Percentiles rank a stretch among this genome's conserved stretches.
These are phyloP conservation scores for Troilus luridus DNA, from an alignment of 2,888 invertebrate species.

Conservation along the genomic window DNA sequence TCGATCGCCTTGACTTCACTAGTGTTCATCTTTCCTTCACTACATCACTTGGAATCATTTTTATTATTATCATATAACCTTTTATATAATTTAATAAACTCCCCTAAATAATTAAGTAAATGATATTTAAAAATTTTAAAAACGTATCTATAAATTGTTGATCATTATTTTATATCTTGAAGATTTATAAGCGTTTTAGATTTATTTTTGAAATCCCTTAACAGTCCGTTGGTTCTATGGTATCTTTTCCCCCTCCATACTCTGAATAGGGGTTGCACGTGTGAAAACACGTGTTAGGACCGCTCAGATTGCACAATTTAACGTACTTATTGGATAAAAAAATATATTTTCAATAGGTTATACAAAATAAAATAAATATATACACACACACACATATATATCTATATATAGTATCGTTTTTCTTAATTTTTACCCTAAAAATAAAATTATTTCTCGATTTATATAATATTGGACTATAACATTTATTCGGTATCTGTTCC, in stretches of 20 bases:
- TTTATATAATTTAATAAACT: no score
- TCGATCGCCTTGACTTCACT: slow-evolving; percentile 6
- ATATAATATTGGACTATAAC: no score
- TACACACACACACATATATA: no score
- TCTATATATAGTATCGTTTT: no score
- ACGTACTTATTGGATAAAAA: background rate
- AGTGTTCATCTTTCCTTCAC: background rate
- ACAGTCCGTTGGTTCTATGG: background rate
- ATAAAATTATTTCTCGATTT: no score
- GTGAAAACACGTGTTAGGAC: background rate
- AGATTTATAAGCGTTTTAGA: background rate
- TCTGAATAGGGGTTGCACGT: background rate
- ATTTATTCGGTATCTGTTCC: no score
- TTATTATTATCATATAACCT: background rate
- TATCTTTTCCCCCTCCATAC: background rate
- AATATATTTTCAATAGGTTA: background rate
- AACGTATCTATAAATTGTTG: no score
- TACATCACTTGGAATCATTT: background rate
- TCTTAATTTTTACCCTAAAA: no score
- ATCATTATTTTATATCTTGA: no score
- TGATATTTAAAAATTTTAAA: no score
- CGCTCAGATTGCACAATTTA: background rate
- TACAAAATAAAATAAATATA: background rate
- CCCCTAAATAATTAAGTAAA: no score
- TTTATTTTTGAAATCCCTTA: background rate